Percentiles rank a stretch among this genome's conserved stretches.
phyloP scores from a whole-genome alignment of 2,888 invertebrate species.

The Eupithecia pulchellata region DNA sequence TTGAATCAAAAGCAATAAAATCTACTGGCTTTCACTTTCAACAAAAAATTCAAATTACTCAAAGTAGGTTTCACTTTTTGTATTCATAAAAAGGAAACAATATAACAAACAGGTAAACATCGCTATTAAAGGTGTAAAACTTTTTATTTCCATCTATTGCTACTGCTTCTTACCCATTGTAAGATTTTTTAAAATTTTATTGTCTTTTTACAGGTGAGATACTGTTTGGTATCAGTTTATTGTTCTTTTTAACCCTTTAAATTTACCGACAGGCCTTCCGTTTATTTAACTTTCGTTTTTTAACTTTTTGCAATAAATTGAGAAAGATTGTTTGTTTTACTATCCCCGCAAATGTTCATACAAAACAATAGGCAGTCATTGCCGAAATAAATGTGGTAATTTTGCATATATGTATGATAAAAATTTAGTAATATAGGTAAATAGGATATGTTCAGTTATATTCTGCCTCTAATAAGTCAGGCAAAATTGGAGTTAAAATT shows the following conservation, averaged over 20 bases:
- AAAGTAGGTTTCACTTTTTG: constrained; percentile 66
- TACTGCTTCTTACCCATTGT: constrained; percentile 50
- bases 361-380: background rate
- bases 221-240: constrained; percentile 31
- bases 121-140: constrained; percentile 45
- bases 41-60: constrained; percentile 63
- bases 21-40: constrained; percentile 70
- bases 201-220: constrained; percentile 39
- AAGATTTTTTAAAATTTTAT: constrained; percentile 39
- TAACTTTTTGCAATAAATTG: constrained; percentile 15
- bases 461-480: too few species aligned
- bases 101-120: constrained; percentile 61
- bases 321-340: constrained; percentile 14
- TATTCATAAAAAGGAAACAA: constrained; percentile 60
- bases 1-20: constrained; percentile 50
- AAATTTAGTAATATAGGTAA: too few species aligned
- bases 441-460: too few species aligned
- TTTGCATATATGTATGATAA: too few species aligned
- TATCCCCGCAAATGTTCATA: background rate
- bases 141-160: constrained; percentile 51
- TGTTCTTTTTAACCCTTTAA: constrained; percentile 28
- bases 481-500: too few species aligned
- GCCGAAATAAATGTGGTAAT: background rate
- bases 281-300: constrained; percentile 23
- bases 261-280: constrained; percentile 28